These are phyloP conservation scores for Tyria jacobaeae DNA, from an alignment of 2,888 invertebrate species.

Conservation along the genomic window DNA sequence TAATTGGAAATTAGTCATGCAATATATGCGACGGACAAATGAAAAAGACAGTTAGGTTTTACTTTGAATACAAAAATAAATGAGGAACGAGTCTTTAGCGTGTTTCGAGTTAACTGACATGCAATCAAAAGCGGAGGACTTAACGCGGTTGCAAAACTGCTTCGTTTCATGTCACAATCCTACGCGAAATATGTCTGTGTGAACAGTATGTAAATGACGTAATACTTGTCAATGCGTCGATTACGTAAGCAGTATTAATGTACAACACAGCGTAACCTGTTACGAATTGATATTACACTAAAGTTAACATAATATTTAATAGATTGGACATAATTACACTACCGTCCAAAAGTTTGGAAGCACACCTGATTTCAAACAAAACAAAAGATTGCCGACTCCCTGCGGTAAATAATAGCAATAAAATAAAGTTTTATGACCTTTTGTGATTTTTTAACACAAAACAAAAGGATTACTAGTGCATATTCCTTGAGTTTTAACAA, in stretches of 20 bases:
- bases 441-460: no score
- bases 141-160: conserved; percentile 46
- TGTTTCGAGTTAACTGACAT: conserved; percentile 49
- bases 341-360: no score
- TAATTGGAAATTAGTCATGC: conserved; percentile 53
- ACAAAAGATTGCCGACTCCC: no score
- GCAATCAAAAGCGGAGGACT: conserved; percentile 46
- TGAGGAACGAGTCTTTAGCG: conserved; percentile 38
- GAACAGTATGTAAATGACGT: conserved; percentile 35
- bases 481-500: no score
- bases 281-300: conserved; percentile 33
- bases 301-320: conserved; percentile 13
- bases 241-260: conserved; percentile 45
- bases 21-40: conserved; percentile 29
- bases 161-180: conserved; percentile 29
- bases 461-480: no score
- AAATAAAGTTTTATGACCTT: no score
- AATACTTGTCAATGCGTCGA: conserved; percentile 30
- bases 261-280: conserved; percentile 33
- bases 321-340: no score
- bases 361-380: no score
- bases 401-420: no score
- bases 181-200: conserved; percentile 28
- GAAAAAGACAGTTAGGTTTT: conserved; percentile 31
- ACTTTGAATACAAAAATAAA: conserved; percentile 44